Evolutionary conservation across 2,888 invertebrate species (phyloP), one percentile per base, ranked within the genome.

Genomic region (Protodeltote pygarga): DNA sequence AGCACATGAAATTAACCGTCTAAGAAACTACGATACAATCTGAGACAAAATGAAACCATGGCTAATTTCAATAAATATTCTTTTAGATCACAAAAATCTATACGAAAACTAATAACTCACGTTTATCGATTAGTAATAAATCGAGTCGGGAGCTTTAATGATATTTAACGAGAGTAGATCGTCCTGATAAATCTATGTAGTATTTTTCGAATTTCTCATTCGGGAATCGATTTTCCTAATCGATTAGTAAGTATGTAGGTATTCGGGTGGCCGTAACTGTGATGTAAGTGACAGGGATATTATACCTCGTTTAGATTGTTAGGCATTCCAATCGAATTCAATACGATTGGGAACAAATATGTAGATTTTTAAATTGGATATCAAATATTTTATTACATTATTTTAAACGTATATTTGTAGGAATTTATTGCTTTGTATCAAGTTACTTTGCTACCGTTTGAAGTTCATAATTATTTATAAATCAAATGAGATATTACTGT

Each of bases 161-260:
- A 74, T 73, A 77, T 79, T 77, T 79, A 83, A 86, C 76, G 79
- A 71, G 84, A 85, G 84, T 83, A 82, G 87, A 87, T 89, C 39
- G 40, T 52, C 64, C 62, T 65, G 81, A 85, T 83, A 67, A 65
- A 45, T 49, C 63, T 73, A 75, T 75, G 70, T 73, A 74, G 65
- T 67, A 68, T 59, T 77, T 70, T 73, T 73, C 57, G 70, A 78
- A 81, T 77, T 72, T 77, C 62, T 52, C 49, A 51, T 78, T 73
- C 54, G 58, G 62, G 76, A 80, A 85, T 84, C 80, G 85, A 84
- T 85, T 80, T 75, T 78, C 60, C 59, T 69, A 70, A 83, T 83
- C 83, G 84, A 83, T 83, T 82, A 76, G 67, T 58, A 77, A 79
- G 70, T 81, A 79, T 82, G 79, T 79, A 81, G 68, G 68, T 68